phyloP scores from a whole-genome alignment of 2,113 vertebrate species.

The Merops nubicus region DNA sequence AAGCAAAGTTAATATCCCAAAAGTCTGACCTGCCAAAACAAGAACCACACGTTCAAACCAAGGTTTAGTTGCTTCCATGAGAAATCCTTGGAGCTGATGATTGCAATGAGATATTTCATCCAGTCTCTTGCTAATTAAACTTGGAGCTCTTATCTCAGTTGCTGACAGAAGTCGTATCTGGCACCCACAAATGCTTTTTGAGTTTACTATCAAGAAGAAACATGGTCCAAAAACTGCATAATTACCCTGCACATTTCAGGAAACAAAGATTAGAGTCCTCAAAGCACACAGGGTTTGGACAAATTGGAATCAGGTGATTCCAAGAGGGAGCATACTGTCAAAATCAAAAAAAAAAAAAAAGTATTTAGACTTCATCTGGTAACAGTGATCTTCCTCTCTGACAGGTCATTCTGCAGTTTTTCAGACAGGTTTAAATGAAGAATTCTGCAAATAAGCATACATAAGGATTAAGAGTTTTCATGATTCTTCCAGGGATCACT shows the following conservation, averaged over 20 bases:
- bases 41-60: not conserved
- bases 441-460: not conserved
- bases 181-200: not conserved
- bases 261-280: not conserved
- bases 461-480: not conserved
- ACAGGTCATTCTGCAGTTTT: not conserved
- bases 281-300: not conserved
- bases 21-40: not conserved
- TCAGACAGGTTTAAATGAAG: not conserved
- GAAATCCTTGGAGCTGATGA: not conserved
- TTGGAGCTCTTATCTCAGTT: accelerated
- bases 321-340: not conserved
- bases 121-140: not conserved
- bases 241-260: not conserved
- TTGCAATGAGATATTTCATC: not conserved
- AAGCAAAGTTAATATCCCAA: not conserved
- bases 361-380: not conserved
- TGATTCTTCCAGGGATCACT: not conserved
- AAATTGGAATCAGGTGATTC: not conserved
- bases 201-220: not conserved
- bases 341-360: not conserved
- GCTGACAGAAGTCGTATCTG: not conserved
- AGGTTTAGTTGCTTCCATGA: not conserved
- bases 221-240: not conserved
- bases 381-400: not conserved